Evolutionary conservation across 2,113 vertebrate species (phyloP).

Genomic region (Mormoops blainvillei): DNA sequence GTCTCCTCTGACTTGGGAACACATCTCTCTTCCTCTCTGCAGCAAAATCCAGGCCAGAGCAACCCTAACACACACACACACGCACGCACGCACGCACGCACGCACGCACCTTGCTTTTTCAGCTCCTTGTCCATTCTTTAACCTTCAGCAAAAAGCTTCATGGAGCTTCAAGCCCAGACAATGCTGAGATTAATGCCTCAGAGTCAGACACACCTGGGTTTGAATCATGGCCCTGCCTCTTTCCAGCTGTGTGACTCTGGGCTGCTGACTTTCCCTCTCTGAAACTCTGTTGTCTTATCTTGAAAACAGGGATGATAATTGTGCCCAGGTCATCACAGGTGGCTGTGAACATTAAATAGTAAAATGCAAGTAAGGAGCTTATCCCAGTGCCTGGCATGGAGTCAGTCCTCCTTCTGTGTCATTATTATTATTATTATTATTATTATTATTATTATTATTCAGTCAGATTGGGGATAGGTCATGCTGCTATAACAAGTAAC

Average conservation of each 20-base stretch:
- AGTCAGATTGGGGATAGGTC: neutral
- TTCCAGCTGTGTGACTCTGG: neutral
- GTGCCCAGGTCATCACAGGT: neutral
- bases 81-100: accelerated
- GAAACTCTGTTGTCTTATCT: neutral
- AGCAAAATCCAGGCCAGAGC: accelerated
- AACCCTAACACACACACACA: too few species aligned
- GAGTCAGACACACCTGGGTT: neutral
- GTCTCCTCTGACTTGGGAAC: neutral
- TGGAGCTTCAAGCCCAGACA: neutral
- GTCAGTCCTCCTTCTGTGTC: neutral
- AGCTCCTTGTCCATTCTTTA: neutral
- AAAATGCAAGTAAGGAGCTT: neutral
- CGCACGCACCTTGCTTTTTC: neutral
- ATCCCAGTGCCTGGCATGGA: neutral
- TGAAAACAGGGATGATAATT: neutral
- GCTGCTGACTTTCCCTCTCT: neutral
- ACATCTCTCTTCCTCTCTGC: neutral
- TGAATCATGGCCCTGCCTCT: neutral
- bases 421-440: neutral
- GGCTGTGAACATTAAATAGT: neutral
- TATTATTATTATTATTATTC: neutral
- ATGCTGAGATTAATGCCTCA: neutral
- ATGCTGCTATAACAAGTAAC: neutral
- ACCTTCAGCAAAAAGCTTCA: neutral